Base-by-base conservation (phyloP, 1,140 invertebrate species). In the Drosophila ironensis region DNA sequence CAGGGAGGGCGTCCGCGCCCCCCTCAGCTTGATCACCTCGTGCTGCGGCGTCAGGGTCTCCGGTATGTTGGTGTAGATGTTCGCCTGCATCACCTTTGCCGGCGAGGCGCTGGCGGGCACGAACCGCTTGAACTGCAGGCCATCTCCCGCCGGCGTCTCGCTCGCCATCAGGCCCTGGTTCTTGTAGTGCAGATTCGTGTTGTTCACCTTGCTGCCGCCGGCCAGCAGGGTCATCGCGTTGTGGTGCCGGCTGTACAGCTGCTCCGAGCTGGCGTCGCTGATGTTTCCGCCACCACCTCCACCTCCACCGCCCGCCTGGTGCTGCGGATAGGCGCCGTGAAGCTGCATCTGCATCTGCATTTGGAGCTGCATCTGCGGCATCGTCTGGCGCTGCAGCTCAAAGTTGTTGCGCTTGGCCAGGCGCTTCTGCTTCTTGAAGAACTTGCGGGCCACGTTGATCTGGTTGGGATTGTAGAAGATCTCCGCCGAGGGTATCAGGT, bases 381-480 rank as follows among this genome's bases (percentile, higher is more conserved):
- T 90, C 0, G 93, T 84, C 69, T 90, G 88, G 3, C 88, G 71
- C 64, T 90, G 92, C 24, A 93, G 89, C 64, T 94, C 94, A 17
- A 96, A 90, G 87, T 95, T 96, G 88, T 94, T 96, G 47, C 93
- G 92, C 77, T 94, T 94, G 74, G 94, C 93, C 64, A 96, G 92
- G 44, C 94, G 92, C 16, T 94, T 92, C 86, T 97, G 96, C 81
- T 96, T 97, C 60, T 96, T 95, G 89, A 98, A 98, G 90, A 97
- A 98, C 76, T 96, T 97, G 60, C 96, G 93, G 0, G 97, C 97
- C 1, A 97, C 96, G 9, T 96, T 96, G 88, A 96, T 97, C 89
- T 98, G 97, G 81, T 96, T 95, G 0, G 96, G 96, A 91, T 98
- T 97, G 81, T 98, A 98, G 90, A 98, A 98, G 89, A 96, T 93